Conservation (phyloP, 2,888 invertebrate species). For the Entomobrya multifasciata region DNA sequence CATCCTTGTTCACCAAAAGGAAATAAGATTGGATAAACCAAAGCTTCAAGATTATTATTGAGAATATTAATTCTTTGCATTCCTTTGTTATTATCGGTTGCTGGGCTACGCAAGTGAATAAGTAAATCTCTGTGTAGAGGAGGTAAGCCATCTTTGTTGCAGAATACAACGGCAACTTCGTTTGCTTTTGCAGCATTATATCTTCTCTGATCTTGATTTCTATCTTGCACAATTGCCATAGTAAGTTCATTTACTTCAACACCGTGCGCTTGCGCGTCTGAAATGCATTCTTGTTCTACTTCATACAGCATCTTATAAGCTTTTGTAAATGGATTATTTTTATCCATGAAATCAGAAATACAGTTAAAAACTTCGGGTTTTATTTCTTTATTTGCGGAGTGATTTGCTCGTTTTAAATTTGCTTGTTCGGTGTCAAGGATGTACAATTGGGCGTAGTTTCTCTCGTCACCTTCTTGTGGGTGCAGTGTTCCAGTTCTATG, state of each 20-base stretch:
- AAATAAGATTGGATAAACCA: constrained; percentile 4
- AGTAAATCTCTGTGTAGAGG: constrained; percentile 46
- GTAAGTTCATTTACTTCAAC: not conserved
- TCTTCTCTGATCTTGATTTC: too few relatives aligned
- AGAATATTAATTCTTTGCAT: not conserved
- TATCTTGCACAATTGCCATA: constrained; percentile 59
- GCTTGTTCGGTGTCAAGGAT: constrained; percentile 72
- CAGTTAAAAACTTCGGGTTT: not conserved
- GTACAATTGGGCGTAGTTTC: constrained; percentile 72
- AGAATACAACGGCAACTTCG: constrained; percentile 72
- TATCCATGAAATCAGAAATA: constrained; percentile 6
- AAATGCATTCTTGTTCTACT: constrained; percentile 58
- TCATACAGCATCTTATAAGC: constrained; percentile 74
- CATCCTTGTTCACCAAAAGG: not conserved
- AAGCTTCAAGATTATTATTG: not conserved
- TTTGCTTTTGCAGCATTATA: constrained; percentile 69
- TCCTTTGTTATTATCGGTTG: not conserved
- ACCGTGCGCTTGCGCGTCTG: constrained; percentile 22
- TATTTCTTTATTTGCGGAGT: constrained; percentile 5
- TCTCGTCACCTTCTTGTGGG: constrained; percentile 29
- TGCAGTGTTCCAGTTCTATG: constrained; percentile 64
- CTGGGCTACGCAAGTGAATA: not conserved
- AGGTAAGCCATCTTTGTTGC: constrained; percentile 65
- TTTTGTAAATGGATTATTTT: constrained; percentile 62
- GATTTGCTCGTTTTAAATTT: constrained; percentile 9